Evolutionary conservation across 2,797 vertebrate species (phyloP), one percentile per base, ranked within the genome.

Genomic region (Nannoperca australis): DNA sequence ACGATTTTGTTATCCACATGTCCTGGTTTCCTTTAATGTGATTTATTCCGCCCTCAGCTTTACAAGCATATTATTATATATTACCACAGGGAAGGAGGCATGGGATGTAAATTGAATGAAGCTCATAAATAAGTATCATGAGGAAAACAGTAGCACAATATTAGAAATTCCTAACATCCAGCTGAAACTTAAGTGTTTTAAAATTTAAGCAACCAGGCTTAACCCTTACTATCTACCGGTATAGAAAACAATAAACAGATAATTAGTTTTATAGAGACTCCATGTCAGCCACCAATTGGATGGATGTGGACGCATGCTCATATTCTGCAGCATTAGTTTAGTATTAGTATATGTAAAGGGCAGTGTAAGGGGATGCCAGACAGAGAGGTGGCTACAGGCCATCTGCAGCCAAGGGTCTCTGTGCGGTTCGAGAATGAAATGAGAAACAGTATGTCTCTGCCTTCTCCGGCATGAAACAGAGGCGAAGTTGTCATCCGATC

Each of bases 21-120:
- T 79, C 74, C 84, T 66, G 47, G 54, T 88, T 87, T 80, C 45
- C 54, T 8, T 50, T 83, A 85, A 84, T 81, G 68, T 47, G 64
- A 88, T 89, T 84, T 75, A 82, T 83, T 88, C 81, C 76, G 63
- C 70, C 64, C 67, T 70, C 65, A 14, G 66, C 75, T 50, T 72
- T 17, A 36, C 40, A 67, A 59, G 70, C 59, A 51, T 72, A 83
- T 85, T 75, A 84, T 27, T 6, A 71, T 81, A 60, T 53, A 80
- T 70, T 82, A 75, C 79, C 82, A 65, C 62, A 51, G 50, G 71
- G 73, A 73, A 65, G 30, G 62, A 49, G 51, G 18, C 67, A 78
- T 27, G 7, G 54, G 63, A 20, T 64, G 24, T 49, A 55, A 80
- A 71, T 66, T 15, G 22, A 73, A 73, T 69, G 58, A 61, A 78